phyloP scores from a whole-genome alignment of 1,140 invertebrate genomes.

The Drosophila setifemur region DNA sequence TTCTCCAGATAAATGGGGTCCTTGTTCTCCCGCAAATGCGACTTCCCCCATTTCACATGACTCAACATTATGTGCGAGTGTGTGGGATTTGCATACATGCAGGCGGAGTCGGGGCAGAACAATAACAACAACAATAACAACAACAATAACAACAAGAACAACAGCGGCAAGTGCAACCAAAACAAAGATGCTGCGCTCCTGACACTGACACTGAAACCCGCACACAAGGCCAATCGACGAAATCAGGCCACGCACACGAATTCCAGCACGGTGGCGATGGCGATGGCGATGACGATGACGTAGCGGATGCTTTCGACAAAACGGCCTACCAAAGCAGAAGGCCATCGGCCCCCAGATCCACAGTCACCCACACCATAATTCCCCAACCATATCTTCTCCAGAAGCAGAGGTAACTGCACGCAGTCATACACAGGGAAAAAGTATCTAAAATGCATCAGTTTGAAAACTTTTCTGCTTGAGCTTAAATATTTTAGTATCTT shows the following conservation, averaged over 20 bases:
- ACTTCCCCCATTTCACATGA: background rate
- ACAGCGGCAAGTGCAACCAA: slow-evolving; percentile 36
- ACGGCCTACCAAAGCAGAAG: slow-evolving; percentile 20
- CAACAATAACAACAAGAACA: slow-evolving; percentile 2
- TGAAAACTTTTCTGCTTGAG: no score
- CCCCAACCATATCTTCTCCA: background rate
- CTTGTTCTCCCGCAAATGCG: background rate
- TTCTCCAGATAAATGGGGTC: slow-evolving; percentile 1
- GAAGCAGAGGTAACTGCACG: slow-evolving; percentile 68
- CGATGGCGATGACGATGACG: slow-evolving; percentile 46
- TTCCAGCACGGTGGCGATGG: slow-evolving; percentile 40
- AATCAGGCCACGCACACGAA: slow-evolving; percentile 75
- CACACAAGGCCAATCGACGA: slow-evolving; percentile 72
- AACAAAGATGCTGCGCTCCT: slow-evolving; percentile 73
- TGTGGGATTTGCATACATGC: slow-evolving; percentile 35
- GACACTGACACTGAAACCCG: slow-evolving; percentile 75
- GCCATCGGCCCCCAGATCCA: slow-evolving; percentile 1
- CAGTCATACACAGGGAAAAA: background rate
- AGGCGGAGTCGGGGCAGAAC: slow-evolving; percentile 21
- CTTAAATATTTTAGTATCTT: no score
- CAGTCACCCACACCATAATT: background rate
- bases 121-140: slow-evolving; percentile 7
- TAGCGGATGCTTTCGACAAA: slow-evolving; percentile 37
- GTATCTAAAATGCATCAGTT: background rate
- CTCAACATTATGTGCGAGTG: background rate